Conservation (phyloP, 2,888 invertebrate genomes). For the Baronia brevicornis region DNA sequence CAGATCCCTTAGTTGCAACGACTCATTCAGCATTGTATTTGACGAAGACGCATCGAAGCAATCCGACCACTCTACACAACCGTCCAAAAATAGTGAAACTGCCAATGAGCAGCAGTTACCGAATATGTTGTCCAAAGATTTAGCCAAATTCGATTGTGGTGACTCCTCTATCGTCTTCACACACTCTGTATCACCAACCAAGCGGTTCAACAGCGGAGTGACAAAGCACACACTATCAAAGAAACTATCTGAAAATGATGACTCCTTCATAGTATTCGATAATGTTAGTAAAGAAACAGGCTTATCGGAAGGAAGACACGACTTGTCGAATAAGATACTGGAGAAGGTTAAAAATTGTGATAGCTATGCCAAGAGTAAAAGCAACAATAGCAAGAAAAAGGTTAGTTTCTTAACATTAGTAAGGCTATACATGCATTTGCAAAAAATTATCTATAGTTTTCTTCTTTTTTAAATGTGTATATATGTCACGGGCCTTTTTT, state of each 20-base stretch:
- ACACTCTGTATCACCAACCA: conserved; percentile 23
- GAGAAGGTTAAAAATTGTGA: conserved; percentile 49
- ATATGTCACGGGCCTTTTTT: no score
- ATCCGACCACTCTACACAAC: conserved; percentile 14
- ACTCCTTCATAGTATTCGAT: conserved; percentile 57
- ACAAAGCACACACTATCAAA: conserved; percentile 4
- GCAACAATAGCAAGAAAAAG: conserved; percentile 39
- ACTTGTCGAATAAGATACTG: conserved; percentile 43
- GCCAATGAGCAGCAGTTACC: conserved; percentile 24
- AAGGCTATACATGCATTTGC: no score
- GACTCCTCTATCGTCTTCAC: conserved; percentile 59
- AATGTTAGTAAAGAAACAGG: conserved; percentile 23
- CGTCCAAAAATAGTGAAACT: conserved; percentile 4
- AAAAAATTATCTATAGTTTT: no score
- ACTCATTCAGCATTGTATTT: conserved; percentile 63
- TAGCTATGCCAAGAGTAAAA: conserved; percentile 36
- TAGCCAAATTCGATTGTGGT: conserved; percentile 30
- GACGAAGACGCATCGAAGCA: conserved; percentile 44
- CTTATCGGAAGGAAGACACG: conserved; percentile 25
- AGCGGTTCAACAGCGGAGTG: conserved; percentile 3
- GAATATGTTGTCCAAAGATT: conserved; percentile 28
- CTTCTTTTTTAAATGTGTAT: no score
- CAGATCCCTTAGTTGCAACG: conserved; percentile 65
- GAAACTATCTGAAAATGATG: conserved; percentile 31
- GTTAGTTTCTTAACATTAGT: no score